Evolutionary conservation across 2,797 vertebrate species (phyloP), one percentile per base, ranked within the genome.

Genomic region (Periparus ater): DNA sequence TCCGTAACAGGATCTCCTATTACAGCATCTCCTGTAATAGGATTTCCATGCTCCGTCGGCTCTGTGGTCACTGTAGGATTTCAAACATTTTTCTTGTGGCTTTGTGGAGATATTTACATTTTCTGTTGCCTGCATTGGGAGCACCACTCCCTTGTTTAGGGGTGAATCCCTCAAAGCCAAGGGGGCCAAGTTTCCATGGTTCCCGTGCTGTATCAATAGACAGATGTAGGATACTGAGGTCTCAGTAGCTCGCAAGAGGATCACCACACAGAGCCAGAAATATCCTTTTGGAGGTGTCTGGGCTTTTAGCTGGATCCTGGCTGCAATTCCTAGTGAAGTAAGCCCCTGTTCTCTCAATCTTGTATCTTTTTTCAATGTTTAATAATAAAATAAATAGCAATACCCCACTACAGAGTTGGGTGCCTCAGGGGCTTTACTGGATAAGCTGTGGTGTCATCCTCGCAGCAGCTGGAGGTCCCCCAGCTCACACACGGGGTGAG

Each of bases 401-500:
- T 10, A 44, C 1, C 7, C 20, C 53, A 38, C 17, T 2, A 2
- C 8, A 83, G 42, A 61, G 10, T 1, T 34, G 27, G 29, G 8
- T 38, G 15, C 7, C 32, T 22, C 11, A n/a, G 18, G 13, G 32
- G 17, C 57, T 78, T 40, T 29, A 16, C 25, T 81, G 18, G 51
- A 15, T 38, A 36, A 62, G 50, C 17, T 40, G 36, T 36, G 32
- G 26, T 23, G 10, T 18, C 14, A 38, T 18, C 18, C 30, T 42
- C 0, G 0, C 40, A 73, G 68, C 8, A 85, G 30, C 30, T 58
- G 29, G 15, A 73, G 10, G 20, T 51, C 1, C 11, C 42, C 8
- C 50, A 65, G 55, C 29, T 88, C 9, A 0, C 3, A 2, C 16
- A 1, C 1, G 25, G 50, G 42, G 19, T 54, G 22, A 44, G 12